These are phyloP conservation scores for Uropsilus gracilis DNA, from an alignment of 2,113 vertebrate genomes.

Conservation along the genomic window DNA sequence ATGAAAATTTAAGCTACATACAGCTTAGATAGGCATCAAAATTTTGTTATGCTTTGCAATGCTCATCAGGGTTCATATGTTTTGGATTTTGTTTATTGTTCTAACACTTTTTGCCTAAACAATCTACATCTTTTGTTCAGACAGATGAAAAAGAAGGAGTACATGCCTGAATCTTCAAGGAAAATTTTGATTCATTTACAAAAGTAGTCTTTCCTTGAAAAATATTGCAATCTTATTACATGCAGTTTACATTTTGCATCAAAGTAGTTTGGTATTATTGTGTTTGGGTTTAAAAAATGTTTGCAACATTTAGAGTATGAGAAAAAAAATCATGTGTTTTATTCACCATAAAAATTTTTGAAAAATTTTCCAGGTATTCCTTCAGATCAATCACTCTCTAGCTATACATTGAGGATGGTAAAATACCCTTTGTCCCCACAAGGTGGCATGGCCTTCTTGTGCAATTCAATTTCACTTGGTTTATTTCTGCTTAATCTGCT, in stretches of 20 bases:
- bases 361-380: background rate
- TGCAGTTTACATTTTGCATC: background rate
- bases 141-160: background rate
- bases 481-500: conserved; percentile 58
- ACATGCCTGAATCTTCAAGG: background rate
- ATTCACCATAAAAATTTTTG: background rate
- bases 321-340: background rate
- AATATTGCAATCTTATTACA: background rate
- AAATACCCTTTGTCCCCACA: conserved; percentile 52
- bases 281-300: background rate
- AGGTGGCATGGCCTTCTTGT: conserved; percentile 66
- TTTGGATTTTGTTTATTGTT: conserved; percentile 18
- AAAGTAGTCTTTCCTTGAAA: conserved; percentile 17
- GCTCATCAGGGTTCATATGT: background rate
- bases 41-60: background rate
- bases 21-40: background rate
- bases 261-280: background rate
- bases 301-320: background rate
- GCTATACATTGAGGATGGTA: background rate
- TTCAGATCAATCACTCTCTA: background rate
- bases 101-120: background rate
- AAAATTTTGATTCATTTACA: background rate
- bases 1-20: conserved; percentile 22
- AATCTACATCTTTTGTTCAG: background rate
- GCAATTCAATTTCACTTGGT: conserved; percentile 30